A percentile compares a stretch with the other conserved stretches of the same genome.
These are phyloP conservation scores for Leucophenga montana DNA, from an alignment of 2,888 invertebrate species.

Conservation along the genomic window DNA sequence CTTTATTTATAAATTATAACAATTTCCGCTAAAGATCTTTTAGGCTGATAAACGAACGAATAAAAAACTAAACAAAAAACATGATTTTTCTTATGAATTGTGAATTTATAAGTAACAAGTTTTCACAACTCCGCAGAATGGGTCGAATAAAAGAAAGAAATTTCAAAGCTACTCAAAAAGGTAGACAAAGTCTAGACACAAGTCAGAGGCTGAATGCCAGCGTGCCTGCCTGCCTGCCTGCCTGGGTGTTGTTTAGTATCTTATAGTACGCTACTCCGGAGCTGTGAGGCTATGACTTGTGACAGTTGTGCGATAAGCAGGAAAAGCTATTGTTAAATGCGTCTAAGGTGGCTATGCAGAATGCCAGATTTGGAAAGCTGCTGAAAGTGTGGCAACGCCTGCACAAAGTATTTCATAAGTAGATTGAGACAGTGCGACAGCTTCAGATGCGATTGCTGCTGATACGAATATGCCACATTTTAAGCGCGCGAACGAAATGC, in stretches of 20 bases:
- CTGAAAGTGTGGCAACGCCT: not conserved
- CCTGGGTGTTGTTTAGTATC: not conserved
- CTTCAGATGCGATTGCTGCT: too few species aligned
- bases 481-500: too few species aligned
- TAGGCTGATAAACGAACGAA: not conserved
- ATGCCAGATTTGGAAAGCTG: not conserved
- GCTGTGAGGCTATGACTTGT: constrained; percentile 10
- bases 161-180: not conserved
- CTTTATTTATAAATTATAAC: constrained; percentile 12
- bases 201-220: not conserved
- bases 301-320: constrained; percentile 24
- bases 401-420: not conserved
- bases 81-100: constrained; percentile 1
- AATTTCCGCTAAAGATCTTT: constrained; percentile 20
- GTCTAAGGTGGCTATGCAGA: not conserved
- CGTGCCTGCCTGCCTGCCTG: not conserved
- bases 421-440: not conserved
- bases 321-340: not conserved
- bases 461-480: too few species aligned
- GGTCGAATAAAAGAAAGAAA: not conserved
- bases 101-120: constrained; percentile 13
- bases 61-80: not conserved
- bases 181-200: constrained; percentile 8
- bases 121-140: not conserved
- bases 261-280: not conserved